These are phyloP conservation scores for Odobenus rosmarus DNA, from an alignment of 2,113 vertebrate species.

Conservation along the genomic window DNA sequence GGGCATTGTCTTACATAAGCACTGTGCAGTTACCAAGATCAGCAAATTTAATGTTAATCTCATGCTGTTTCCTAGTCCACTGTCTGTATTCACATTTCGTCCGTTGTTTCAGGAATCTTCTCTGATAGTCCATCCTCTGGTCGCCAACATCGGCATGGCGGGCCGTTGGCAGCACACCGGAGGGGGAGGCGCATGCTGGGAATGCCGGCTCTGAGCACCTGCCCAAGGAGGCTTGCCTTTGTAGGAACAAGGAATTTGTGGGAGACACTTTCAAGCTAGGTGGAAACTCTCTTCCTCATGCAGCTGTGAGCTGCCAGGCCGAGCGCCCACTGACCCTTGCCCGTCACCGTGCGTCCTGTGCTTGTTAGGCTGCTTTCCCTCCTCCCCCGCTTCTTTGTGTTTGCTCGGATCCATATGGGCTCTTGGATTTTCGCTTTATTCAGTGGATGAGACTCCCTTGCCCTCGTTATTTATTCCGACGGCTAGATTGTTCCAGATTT, in stretches of 20 bases:
- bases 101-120: fast-evolving
- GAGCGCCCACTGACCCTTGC: fast-evolving
- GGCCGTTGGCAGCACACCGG: fast-evolving
- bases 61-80: not conserved
- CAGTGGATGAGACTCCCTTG: not conserved
- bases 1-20: not conserved
- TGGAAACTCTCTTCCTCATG: not conserved
- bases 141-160: fast-evolving
- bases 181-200: fast-evolving
- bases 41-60: not conserved
- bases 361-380: not conserved
- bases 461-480: not conserved
- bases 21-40: not conserved
- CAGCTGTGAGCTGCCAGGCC: fast-evolving
- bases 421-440: not conserved
- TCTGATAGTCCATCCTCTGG: fast-evolving
- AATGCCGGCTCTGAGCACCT: not conserved
- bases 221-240: not conserved
- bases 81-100: fast-evolving
- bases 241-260: not conserved
- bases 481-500: not conserved
- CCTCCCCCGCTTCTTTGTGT: fast-evolving
- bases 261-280: not conserved
- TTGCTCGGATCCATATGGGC: not conserved
- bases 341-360: fast-evolving